A percentile compares a stretch with the other conserved stretches of the same genome.
phyloP scores from a whole-genome alignment of 2,113 vertebrate genomes.

The Gasterosteus aculeatus region DNA sequence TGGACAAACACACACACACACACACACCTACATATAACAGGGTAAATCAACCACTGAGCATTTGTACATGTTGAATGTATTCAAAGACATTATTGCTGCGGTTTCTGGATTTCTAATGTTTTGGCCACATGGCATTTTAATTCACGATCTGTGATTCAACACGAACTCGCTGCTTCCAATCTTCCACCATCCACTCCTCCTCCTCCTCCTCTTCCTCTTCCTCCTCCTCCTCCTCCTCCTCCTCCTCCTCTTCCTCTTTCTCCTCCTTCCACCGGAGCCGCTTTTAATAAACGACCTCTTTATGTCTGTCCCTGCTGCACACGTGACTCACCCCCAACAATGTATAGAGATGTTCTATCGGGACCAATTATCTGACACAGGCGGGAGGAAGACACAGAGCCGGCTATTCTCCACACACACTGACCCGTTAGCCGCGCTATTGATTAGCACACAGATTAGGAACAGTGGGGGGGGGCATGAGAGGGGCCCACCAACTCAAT shows the following conservation, averaged over 20 bases:
- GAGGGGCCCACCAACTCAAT: constrained; percentile 19
- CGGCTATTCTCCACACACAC: neutral
- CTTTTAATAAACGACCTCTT: constrained; percentile 65
- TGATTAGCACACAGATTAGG: constrained; percentile 32
- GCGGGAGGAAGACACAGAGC: constrained; percentile 25
- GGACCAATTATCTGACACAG: constrained; percentile 45
- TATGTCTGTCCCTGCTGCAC: constrained; percentile 47
- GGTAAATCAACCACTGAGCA: neutral
- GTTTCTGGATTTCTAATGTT: neutral
- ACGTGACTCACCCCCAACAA: constrained; percentile 48
- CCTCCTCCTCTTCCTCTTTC: constrained; percentile 48
- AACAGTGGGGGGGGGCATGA: constrained; percentile 8
- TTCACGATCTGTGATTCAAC: constrained; percentile 31
- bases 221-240: too few relatives aligned
- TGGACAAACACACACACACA: constrained; percentile 15
- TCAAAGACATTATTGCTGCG: neutral
- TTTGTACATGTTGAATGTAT: neutral
- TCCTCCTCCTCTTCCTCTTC: too few relatives aligned
- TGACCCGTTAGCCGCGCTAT: constrained; percentile 26
- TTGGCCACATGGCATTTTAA: neutral
- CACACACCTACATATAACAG: neutral
- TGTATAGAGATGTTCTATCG: constrained; percentile 38
- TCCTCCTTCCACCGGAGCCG: constrained; percentile 33
- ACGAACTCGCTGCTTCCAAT: constrained; percentile 39
- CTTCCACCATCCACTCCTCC: constrained; percentile 54